Conservation (phyloP, 2,888 invertebrate genomes). For the Didymodactylos carnosus region DNA sequence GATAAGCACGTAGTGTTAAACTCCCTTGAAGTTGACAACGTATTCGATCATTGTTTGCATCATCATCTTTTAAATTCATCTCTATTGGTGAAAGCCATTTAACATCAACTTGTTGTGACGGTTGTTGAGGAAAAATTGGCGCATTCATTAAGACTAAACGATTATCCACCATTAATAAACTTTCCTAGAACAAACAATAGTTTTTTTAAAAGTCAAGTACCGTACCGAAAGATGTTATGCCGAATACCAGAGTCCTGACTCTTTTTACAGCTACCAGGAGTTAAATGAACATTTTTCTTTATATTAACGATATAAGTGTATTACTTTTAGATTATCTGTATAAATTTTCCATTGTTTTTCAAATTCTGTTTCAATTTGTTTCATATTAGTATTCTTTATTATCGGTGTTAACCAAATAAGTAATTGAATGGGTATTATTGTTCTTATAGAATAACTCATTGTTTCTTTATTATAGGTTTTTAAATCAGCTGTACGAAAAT, state of each 20-base stretch:
- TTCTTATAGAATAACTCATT: not conserved
- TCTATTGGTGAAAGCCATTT: not conserved
- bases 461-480: not conserved
- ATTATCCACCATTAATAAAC: not conserved
- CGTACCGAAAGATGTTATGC: no score
- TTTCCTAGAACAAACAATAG: no score
- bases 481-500: not conserved
- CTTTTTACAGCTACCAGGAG: no score
- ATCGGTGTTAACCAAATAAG: not conserved
- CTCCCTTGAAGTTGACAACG: not conserved
- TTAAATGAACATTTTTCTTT: no score
- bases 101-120: not conserved
- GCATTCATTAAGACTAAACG: not conserved
- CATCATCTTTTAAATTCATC: not conserved
- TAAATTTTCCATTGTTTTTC: not conserved
- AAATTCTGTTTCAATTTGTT: not conserved
- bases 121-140: not conserved
- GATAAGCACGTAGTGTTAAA: not conserved
- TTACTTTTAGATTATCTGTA: not conserved
- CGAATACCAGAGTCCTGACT: no score
- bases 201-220: no score
- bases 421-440: not conserved
- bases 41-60: not conserved
- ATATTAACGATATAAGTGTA: no score
- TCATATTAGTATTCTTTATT: not conserved